Conservation (phyloP, 2,113 vertebrate genomes). For the Engystomops pustulosus region DNA sequence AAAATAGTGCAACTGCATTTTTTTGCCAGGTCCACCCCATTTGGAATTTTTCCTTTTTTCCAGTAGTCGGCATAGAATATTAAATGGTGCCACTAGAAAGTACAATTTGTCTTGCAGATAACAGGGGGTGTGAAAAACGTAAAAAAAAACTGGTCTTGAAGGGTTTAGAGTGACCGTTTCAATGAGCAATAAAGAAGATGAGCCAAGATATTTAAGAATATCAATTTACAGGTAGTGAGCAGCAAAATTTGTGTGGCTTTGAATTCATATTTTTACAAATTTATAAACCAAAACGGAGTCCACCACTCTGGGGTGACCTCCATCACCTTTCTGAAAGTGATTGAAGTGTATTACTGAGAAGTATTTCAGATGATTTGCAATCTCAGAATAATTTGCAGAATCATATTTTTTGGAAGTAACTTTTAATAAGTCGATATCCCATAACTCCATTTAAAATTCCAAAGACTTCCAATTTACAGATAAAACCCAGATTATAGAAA, state of each 20-base stretch:
- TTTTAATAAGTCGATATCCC: not conserved
- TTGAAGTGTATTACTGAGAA: not conserved
- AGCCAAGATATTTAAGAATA: not conserved
- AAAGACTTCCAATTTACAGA: constrained; percentile 5
- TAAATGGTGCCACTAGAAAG: too few species aligned
- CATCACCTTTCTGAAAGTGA: not conserved
- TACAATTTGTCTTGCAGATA: too few species aligned
- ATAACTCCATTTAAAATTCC: not conserved
- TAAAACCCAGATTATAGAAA: not conserved
- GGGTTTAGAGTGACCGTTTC: too few species aligned
- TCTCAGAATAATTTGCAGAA: not conserved
- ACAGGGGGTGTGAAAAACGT: too few species aligned
- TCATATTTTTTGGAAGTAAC: not conserved
- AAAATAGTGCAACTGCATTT: too few species aligned
- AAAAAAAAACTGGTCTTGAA: too few species aligned
- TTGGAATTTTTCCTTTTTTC: too few species aligned
- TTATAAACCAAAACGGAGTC: not conserved
- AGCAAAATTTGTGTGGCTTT: not conserved
- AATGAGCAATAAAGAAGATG: not conserved
- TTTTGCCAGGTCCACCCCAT: too few species aligned
- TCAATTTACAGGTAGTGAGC: not conserved
- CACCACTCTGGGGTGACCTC: too few species aligned
- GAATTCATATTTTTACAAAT: not conserved
- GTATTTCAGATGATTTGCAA: not conserved
- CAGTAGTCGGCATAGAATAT: too few species aligned